Evolutionary conservation across 2,113 vertebrate species (phyloP).

Genomic region (Eclectus roratus): DNA sequence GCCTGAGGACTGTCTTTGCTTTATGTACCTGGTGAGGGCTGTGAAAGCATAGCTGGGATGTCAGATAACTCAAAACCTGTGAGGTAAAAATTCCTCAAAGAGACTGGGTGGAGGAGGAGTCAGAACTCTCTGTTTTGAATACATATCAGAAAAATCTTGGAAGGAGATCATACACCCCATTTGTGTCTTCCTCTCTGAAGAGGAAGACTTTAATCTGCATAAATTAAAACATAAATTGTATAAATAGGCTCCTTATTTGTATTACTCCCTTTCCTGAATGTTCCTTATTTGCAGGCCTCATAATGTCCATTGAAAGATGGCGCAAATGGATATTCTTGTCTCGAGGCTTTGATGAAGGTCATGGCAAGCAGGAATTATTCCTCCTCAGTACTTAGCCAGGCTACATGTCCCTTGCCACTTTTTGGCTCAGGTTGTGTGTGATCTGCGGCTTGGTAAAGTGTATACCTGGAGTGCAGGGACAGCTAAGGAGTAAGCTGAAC

Average conservation of each 20-base stretch:
- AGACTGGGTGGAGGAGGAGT: background rate
- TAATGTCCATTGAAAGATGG: background rate
- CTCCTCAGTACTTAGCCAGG: background rate
- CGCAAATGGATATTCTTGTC: background rate
- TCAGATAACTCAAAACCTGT: background rate
- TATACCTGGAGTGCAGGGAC: background rate
- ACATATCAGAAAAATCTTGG: conserved; percentile 23
- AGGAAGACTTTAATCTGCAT: conserved; percentile 63
- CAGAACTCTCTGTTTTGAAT: background rate
- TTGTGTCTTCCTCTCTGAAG: conserved; percentile 38
- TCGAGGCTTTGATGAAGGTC: background rate
- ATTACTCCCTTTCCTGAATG: conserved; percentile 8
- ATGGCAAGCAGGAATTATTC: too few species aligned
- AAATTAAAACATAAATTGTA: conserved; percentile 27
- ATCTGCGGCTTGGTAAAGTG: accelerated
- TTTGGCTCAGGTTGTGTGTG: background rate
- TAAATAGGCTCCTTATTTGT: conserved; percentile 15
- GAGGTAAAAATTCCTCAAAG: background rate
- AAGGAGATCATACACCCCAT: conserved; percentile 43
- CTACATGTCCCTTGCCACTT: accelerated
- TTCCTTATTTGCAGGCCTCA: background rate
- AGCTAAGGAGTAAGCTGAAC: background rate
- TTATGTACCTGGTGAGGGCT: background rate
- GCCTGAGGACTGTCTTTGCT: background rate
- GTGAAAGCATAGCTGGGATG: background rate